A percentile compares a stretch with the other conserved stretches of the same genome.
These are phyloP conservation scores for Pantherophis alleghaniensis DNA, from an alignment of 2,797 vertebrate genomes.

Conservation along the genomic window DNA sequence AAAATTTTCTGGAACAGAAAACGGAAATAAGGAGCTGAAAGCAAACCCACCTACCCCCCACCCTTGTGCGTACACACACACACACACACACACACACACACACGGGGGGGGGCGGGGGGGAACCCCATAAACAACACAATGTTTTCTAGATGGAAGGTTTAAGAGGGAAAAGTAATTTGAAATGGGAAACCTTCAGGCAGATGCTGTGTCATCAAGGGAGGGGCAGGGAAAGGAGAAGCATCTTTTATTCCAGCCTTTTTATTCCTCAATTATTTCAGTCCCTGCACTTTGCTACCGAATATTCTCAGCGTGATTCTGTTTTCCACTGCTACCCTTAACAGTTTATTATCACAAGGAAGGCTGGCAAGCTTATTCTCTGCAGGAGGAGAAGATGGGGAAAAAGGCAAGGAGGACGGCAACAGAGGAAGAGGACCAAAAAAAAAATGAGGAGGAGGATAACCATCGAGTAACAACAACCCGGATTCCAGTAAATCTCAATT, in stretches of 20 bases:
- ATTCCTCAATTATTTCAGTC: slow-evolving; percentile 73
- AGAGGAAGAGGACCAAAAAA: slow-evolving; percentile 39
- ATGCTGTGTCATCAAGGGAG: slow-evolving; percentile 54
- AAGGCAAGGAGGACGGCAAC: slow-evolving; percentile 55
- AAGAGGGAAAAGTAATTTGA: slow-evolving; percentile 36
- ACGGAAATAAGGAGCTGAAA: slow-evolving; percentile 72
- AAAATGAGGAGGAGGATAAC: slow-evolving; percentile 5
- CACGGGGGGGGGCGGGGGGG: neutral
- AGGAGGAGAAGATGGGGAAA: slow-evolving; percentile 45
- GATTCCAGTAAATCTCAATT: slow-evolving; percentile 24
- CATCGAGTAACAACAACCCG: slow-evolving; percentile 23
- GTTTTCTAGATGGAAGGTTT: slow-evolving; percentile 57
- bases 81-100: slow-evolving; percentile 37
- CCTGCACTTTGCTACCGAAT: slow-evolving; percentile 70
- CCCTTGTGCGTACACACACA: slow-evolving; percentile 39
- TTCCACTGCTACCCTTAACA: slow-evolving; percentile 59
- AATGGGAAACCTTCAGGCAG: slow-evolving; percentile 52
- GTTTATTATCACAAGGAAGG: slow-evolving; percentile 65
- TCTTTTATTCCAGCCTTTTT: slow-evolving; percentile 57
- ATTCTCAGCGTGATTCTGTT: slow-evolving; percentile 70
- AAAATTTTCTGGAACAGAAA: slow-evolving; percentile 72
- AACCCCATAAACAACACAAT: slow-evolving; percentile 24
- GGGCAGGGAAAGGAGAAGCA: slow-evolving; percentile 25
- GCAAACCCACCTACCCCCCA: slow-evolving; percentile 37
- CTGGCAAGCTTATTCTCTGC: slow-evolving; percentile 57